Evolutionary conservation across 1,140 invertebrate genomes (phyloP).

Genomic region (Rhagoletis zephyria): DNA sequence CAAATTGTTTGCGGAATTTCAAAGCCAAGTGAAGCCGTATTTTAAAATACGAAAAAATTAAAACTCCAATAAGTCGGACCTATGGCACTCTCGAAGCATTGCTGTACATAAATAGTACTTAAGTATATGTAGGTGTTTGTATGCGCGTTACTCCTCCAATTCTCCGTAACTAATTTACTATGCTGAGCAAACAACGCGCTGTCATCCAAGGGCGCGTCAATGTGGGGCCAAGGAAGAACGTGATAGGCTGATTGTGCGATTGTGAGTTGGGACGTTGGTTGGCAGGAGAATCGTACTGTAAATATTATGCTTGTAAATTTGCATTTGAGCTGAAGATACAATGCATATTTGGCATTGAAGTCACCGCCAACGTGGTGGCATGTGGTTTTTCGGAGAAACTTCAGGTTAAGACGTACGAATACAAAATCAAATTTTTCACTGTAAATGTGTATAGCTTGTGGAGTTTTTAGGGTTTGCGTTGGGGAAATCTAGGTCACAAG

Average conservation of each 20-base stretch:
- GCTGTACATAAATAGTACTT: not conserved
- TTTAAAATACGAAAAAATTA: not conserved
- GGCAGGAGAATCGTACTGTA: too few species aligned
- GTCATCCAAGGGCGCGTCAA: constrained; percentile 44
- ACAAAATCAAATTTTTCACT: too few species aligned
- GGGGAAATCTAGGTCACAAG: too few species aligned
- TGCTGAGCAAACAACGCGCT: not conserved
- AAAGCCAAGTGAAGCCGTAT: not conserved
- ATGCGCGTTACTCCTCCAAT: not conserved
- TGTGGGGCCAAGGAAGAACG: constrained; percentile 44
- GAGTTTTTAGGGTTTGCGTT: too few species aligned
- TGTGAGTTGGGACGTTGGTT: too few species aligned
- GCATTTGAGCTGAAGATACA: not conserved
- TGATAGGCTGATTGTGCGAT: not conserved
- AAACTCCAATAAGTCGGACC: not conserved
- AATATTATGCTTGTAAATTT: not conserved
- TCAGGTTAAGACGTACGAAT: not conserved
- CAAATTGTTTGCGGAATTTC: constrained; percentile 48
- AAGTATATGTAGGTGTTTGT: not conserved
- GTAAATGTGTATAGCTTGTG: too few species aligned
- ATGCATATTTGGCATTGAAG: not conserved
- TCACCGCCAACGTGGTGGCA: not conserved
- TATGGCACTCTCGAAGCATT: not conserved
- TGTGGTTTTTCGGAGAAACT: not conserved
- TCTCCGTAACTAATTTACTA: constrained; percentile 43